Conservation (phyloP, 2,888 invertebrate genomes). For the Ochropleura plecta region DNA sequence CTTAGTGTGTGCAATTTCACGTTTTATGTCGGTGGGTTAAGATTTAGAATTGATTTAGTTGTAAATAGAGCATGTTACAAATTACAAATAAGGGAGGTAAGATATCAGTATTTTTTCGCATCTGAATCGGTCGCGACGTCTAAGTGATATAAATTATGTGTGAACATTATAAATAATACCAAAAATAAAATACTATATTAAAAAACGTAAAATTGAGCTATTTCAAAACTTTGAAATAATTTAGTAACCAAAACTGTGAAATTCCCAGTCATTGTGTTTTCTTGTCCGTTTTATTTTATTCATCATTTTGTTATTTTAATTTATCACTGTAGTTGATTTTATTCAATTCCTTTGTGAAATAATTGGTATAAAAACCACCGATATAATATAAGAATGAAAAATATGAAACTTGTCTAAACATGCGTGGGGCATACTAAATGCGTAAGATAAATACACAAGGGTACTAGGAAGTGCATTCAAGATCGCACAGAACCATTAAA, state of each 20-base stretch:
- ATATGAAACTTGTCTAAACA: background rate
- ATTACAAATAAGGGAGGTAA: conserved; percentile 6
- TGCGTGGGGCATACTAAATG: background rate
- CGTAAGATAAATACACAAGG: conserved; percentile 17
- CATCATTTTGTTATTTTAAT: background rate
- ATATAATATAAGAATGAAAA: too few species aligned
- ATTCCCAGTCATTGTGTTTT: background rate
- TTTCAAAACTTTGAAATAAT: background rate
- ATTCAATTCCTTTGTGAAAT: background rate
- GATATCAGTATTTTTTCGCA: conserved; percentile 66
- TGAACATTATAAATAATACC: background rate
- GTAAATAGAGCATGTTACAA: conserved; percentile 13
- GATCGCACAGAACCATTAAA: conserved; percentile 12
- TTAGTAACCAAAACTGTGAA: background rate
- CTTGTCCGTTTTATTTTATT: background rate
- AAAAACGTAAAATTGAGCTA: background rate
- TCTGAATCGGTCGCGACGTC: conserved; percentile 68
- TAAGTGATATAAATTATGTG: conserved; percentile 33
- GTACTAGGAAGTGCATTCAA: conserved; percentile 44
- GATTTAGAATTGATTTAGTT: conserved; percentile 37
- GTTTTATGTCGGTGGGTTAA: conserved; percentile 63
- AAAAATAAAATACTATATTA: background rate
- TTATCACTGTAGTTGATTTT: background rate
- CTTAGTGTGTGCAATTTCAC: conserved; percentile 59
- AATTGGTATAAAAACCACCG: too few species aligned